Base-by-base conservation (phyloP, 2,888 invertebrate genomes). In the Eretmocerus hayati region DNA sequence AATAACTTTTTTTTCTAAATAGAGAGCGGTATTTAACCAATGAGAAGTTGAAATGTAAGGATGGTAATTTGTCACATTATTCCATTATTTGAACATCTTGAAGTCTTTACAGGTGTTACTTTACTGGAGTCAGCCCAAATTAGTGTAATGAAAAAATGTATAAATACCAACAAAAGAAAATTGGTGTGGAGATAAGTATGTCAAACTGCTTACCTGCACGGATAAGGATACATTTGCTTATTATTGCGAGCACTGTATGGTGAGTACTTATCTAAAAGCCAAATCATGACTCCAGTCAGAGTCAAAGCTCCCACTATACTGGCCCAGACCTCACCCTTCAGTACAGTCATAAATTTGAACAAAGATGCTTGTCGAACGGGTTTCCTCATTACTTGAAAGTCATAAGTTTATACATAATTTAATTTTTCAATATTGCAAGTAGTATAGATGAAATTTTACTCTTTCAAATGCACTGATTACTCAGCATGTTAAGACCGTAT, bases 311-410 rank as follows among this genome's bases (percentile, higher is more conserved):
- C 90, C 3, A 91, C 81, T 49, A 93, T 91, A 60, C 88, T 88
- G 9, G 90, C 67, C 91, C 92, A 92, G 1, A 93, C 92, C 69
- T 92, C 90, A 0, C 86, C 74, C 3, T 87, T 81, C 5, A 93
- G 75, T 0, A 93, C 93, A 0, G 90, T 91, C 90, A 92, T 91
- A 73, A 93, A 93, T 71, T 91, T 91, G 72, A 93, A 92, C 0
- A 92, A 75, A 0, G 90, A 90, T 0, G 89, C 87, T 66, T 86
- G 84, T 0, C 85, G 77, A 1, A 83, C 79, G 0, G 90, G 88
- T 62, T 90, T 89, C 5, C 90, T 79, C 71, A 92, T 90, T 1
- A 87, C 90, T 89, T n/a, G n/a, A n/a, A n/a, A n/a, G n/a, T n/a
- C n/a, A n/a, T n/a, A n/a, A n/a, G n/a, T 38, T 2, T 9, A 38